A percentile compares a stretch with the other conserved stretches of the same genome.
Conservation (phyloP, 2,888 invertebrate genomes). For the Apotomis capreana region DNA sequence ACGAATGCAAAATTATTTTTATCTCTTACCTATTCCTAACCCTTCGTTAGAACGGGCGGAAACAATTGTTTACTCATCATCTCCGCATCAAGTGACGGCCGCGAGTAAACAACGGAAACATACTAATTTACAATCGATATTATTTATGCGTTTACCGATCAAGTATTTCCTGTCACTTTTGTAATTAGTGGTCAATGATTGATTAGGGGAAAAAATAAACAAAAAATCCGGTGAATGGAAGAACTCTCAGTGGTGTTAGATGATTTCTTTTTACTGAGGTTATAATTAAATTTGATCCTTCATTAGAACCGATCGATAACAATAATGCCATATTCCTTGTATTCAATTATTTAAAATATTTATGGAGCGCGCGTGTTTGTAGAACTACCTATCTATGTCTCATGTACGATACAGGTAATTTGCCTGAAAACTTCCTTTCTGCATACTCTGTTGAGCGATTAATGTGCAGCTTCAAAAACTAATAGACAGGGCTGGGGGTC, state of each 20-base stretch:
- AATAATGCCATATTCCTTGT: too few species aligned
- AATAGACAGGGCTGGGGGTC: too few species aligned
- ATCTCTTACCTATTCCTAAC: constrained; percentile 13
- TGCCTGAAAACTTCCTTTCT: too few species aligned
- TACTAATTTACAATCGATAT: constrained; percentile 41
- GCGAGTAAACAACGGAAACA: constrained; percentile 40
- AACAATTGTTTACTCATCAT: constrained; percentile 36
- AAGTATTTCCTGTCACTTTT: constrained; percentile 37
- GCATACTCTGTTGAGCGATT: too few species aligned
- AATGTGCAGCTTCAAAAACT: too few species aligned
- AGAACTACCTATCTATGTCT: too few species aligned
- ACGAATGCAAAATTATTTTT: constrained; percentile 29
- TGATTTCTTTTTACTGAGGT: not conserved
- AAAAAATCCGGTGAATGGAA: constrained; percentile 16
- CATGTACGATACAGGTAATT: too few species aligned
- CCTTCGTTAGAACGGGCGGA: constrained; percentile 31
- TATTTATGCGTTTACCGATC: constrained; percentile 39
- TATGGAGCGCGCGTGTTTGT: too few species aligned
- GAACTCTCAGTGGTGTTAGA: not conserved
- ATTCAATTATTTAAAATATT: too few species aligned
- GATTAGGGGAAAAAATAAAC: constrained; percentile 30
- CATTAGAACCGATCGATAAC: too few species aligned
- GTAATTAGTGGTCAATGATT: constrained; percentile 33
- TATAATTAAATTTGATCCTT: not conserved
- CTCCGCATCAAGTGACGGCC: constrained; percentile 34